Evolutionary conservation across 2,113 vertebrate genomes (phyloP), one percentile per base, ranked within the genome.

Genomic region (Pimephales promelas): DNA sequence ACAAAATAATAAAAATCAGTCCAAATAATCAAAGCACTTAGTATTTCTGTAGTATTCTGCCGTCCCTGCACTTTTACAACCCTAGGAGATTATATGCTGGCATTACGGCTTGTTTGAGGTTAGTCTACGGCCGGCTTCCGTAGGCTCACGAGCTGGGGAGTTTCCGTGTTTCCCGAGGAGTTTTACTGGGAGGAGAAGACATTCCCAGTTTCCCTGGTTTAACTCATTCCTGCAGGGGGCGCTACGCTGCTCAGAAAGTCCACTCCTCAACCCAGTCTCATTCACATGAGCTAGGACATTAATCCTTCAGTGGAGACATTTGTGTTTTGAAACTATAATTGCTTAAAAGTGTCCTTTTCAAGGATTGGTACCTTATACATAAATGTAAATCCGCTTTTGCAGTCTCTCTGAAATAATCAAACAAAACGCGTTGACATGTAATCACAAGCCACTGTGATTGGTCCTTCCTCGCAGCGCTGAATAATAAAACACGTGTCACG

Each of bases 401-500:
- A 1, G 66, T 70, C 2, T 22, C 16, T n/a, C 18, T 5, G 34
- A 40, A 70, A 40, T 31, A 2, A 36, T 24, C 68, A 3, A 3
- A 3, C n/a, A 3, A 22, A 24, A 3, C 26, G 8, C 24, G 14
- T 49, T 43, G 43, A 26, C 0, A 3, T 36, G 10, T 56, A 2
- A 56, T 4, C 28, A 13, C 10, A n/a, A 57, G 5, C 74, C 31
- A n/a, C 76, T 62, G 76, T 62, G 76, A 79, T 79, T 79, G 56
- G 76, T 62, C n/a, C 56, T 40, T 45, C 36, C 24, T 0, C 9
- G 34, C 14, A 10, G 36, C 76, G 76, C 10, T 57, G 22, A 59
- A 1, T 24, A 24, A 77, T 40, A 16, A 5, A 26, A 74, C 71
- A 0, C 14, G 3, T 45, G 14, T 0, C 34, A 62, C 14, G 14